Conservation (phyloP, 2,113 vertebrate species). For the Onychostoma macrolepis region DNA sequence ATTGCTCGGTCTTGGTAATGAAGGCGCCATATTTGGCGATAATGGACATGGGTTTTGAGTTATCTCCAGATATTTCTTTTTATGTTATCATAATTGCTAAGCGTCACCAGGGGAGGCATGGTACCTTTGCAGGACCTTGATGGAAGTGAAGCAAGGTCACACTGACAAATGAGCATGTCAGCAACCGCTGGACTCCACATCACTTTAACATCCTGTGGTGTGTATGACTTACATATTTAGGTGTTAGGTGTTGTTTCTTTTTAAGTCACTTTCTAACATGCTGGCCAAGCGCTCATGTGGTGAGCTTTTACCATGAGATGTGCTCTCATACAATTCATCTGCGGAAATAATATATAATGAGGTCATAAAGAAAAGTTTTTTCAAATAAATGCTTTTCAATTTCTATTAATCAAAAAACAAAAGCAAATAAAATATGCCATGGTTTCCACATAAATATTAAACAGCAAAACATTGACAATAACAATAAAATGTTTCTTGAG, state of each 20-base stretch:
- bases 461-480: background rate
- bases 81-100: slow-evolving; percentile 47
- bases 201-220: slow-evolving; percentile 38
- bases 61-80: slow-evolving; percentile 48
- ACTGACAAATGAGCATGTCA: slow-evolving; percentile 45
- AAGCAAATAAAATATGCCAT: too few relatives aligned
- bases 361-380: background rate
- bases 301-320: background rate
- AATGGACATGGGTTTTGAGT: slow-evolving; percentile 40
- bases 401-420: background rate
- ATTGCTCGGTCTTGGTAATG: slow-evolving; percentile 38
- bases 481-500: background rate
- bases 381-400: too few relatives aligned
- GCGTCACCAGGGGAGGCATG: slow-evolving; percentile 20
- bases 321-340: background rate
- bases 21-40: slow-evolving; percentile 12
- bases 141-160: slow-evolving; percentile 49
- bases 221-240: slow-evolving; percentile 27
- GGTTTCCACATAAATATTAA: background rate
- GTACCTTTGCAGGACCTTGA: slow-evolving; percentile 41
- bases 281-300: background rate
- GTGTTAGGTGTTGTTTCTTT: background rate
- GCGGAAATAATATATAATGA: background rate
- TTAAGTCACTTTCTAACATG: background rate
- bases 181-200: slow-evolving; percentile 29